Base-by-base conservation (phyloP, 2,113 vertebrate species). In the Vimba vimba region DNA sequence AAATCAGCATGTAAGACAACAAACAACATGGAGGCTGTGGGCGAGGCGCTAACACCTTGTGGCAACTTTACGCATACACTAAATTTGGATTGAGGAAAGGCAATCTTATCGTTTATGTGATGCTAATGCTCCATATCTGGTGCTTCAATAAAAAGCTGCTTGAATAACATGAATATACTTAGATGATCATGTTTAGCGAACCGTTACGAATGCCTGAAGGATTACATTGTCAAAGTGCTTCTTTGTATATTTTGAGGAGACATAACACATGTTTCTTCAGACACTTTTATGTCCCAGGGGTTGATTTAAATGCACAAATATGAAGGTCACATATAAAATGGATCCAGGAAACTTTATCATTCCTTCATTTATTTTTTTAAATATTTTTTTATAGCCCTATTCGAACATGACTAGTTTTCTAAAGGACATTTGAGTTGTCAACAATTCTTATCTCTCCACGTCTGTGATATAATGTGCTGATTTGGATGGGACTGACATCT, bases 111-210 rank as follows among this genome's bases (percentile, higher is more conserved):
- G 0, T 13, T n/a, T 57, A 79, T 62, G 6, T 12, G 33, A 55
- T 77, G 87, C 82, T 84, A 52, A 43, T 85, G 69, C 62, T 55
- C 9, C 43, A 73, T 75, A 17, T 68, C 60, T 84, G 47, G n/a
- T 57, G 79, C 74, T 86, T 86, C 82, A 79, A 86, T 39, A 6
- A 86, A 36, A 19, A 79, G 57, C 68, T 75, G 80, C 77, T 79
- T 88, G 62, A 64, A 83, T 79, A 57, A 33, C 55, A 39, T 69
- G 59, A 78, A 33, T 78, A 60, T 82, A 82, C 80, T 55, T 6
- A 69, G 80, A 82, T 36, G 27, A 82, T 69, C 80, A 33, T 82
- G 62, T 55, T 69, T 69, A 82, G 10, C 36, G 60, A 62, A 82
- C 19, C 57, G 36, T 62, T 55, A 81, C 5, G 23, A 9, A 30